Base-by-base conservation (phyloP, 2,797 vertebrate genomes). In the Gallirallus australis region DNA sequence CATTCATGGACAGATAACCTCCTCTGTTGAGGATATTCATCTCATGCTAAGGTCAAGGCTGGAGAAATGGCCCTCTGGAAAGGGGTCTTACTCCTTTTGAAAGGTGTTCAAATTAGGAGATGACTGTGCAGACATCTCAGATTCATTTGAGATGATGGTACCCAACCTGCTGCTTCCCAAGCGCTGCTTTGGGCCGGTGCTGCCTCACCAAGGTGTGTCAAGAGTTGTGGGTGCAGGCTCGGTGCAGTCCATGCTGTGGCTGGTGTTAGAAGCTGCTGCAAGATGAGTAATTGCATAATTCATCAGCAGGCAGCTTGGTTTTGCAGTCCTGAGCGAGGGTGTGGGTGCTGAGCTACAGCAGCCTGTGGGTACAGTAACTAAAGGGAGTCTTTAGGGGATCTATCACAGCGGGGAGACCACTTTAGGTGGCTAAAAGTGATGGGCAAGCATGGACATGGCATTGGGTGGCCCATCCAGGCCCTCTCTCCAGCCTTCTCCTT, bases 241-340 rank as follows among this genome's bases (percentile, higher is more conserved):
- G 3, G 0, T 1, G 27, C 6, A 2, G 21, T 25, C 66, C 45
- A 31, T 69, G 56, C 54, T 48, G 3, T 40, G 69, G 59, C 37
- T 66, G 77, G 40, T 15, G 30, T 27, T 42, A 15, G 76, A 54
- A 50, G 35, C 27, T 50, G 63, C 69, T 2, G 6, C 9, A 35
- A 69, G 63, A 27, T 11, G 14, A 64, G n/a, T 2, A 15, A 11
- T n/a, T 54, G 6, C 11, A 3, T 24, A 21, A 37, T 14, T 73
- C 16, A 4, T 2, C 2, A 7, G 68, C 6, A 45, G 72, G 45
- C 53, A 59, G 5, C n/a, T 57, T 18, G 30, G 50, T 14, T 75
- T 63, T 11, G 50, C 7, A 0, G 16, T 12, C 3, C 24, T 4
- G n/a, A 35, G 54, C 0, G 3, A 40, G 6, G 30, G 14, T 3